Evolutionary conservation across 2,888 invertebrate genomes (phyloP), one percentile per base, ranked within the genome.

Genomic region (Volucella inflata): DNA sequence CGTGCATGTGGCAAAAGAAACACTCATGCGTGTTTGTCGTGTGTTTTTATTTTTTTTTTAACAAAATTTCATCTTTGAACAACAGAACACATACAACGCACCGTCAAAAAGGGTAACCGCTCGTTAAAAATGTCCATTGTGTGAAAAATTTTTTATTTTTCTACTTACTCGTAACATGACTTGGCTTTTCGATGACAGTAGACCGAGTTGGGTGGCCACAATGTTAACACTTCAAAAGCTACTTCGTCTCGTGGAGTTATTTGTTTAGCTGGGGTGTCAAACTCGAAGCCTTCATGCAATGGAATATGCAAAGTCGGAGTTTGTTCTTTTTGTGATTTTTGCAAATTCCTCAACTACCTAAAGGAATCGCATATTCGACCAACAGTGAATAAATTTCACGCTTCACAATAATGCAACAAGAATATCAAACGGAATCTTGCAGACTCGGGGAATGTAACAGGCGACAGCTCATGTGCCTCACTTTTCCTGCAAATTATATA

Each of bases 1-100:
- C 72, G 36, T 46, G 55, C 62, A 62, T 64, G 81, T 78, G 76
- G 62, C 76, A 81, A 85, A 81, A 57, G 72, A 67, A 72, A 85
- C 85, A 81, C 81, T 85, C 85, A 85, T 76, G 85, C 85, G 81
- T 77, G 55, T 68, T 62, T 30, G 30, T 30, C 30, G 30, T 30
- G 6, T n/a, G n/a, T n/a, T 3, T 30, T 30, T 30, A 4, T 21
- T 21, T 21, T 21, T 30, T 6, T 30, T 81, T 81, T 81, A 70
- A 77, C 76, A 72, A 81, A 85, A 76, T 80, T 81, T 50, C 68
- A 76, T 78, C 72, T 80, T 85, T 85, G 68, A 85, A 80, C 62
- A 85, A 85, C 60, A 76, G 71, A 80, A 77, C 30, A 30, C 30
- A 30, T 30, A 30, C 6, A 30, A 67, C 75, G 65, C 72, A 81